Evolutionary conservation across 2,113 vertebrate genomes (phyloP), one percentile per base, ranked within the genome.

Genomic region (human): DNA sequence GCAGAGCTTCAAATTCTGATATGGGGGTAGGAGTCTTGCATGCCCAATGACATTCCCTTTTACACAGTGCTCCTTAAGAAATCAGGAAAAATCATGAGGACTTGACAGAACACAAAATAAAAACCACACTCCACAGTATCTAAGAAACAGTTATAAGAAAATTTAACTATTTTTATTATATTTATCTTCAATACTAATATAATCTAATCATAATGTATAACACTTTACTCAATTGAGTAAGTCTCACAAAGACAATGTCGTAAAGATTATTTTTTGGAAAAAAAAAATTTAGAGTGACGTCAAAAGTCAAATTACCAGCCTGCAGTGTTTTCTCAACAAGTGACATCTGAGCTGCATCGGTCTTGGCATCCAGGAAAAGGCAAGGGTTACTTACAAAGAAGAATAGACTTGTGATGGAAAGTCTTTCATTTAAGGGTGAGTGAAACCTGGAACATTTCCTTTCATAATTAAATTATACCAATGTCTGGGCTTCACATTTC

Each of bases 281-380:
- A 43, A 81, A 75, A 84, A 25, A 72, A 92, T 70, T 23, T 52
- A 40, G 20, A 30, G 16, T 72, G 86, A 76, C 35, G 35, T 23
- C 66, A 68, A 95, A 72, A 52, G 92, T 52, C 13, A 87, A 88
- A 3, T 1, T 17, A 90, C 17, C 57, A 5, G 3, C 23, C 84
- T 64, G 18, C 5, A 59, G 89, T 93, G 66, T 93, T 97, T 97
- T 98, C 96, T 97, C 89, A 97, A 96, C 97, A 98, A 96, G 94
- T 97, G 95, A 98, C 97, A 85, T 48, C 66, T 95, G 97, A 96
- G 85, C 93, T 96, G 93, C 72, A 45, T 97, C 55, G 12, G 4
- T 84, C 10, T 50, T 84, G 52, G 40, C 45, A 45, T 66, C 32
- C 32, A 64, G 22, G 43, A 23, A 50, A 83, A 57, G 32, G 4